Conservation (phyloP, 2,888 invertebrate genomes). For the Epinotia ramella region DNA sequence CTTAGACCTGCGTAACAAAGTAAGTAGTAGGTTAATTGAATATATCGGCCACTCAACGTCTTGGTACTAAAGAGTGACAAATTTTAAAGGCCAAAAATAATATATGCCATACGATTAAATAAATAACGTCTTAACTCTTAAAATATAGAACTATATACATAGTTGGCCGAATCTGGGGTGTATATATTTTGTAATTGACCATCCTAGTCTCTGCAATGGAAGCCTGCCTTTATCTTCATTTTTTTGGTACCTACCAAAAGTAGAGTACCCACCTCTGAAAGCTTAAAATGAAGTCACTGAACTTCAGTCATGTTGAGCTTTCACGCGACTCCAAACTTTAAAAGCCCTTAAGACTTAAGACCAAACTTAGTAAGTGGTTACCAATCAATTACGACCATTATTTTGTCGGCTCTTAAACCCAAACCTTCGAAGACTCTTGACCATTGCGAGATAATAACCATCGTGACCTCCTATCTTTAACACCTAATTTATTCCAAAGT, state of each 20-base stretch:
- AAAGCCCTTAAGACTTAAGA: conserved; percentile 5
- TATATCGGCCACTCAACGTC: not conserved
- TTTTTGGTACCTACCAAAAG: too few species aligned
- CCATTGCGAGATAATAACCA: conserved; percentile 11
- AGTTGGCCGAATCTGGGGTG: too few species aligned
- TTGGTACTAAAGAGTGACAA: too few species aligned
- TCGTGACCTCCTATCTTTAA: conserved; percentile 12
- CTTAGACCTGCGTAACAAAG: not conserved
- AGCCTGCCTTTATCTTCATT: not conserved
- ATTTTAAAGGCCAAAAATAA: too few species aligned
- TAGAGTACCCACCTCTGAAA: not conserved
- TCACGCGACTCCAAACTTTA: not conserved
- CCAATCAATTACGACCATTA: conserved; percentile 28
- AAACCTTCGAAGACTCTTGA: conserved; percentile 27
- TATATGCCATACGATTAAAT: too few species aligned
- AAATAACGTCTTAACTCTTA: too few species aligned
- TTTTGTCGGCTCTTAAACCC: conserved; percentile 28
- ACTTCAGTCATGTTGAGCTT: conserved; percentile 3
- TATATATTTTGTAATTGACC: too few species aligned
- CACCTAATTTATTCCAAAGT: not conserved
- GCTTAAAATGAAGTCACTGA: not conserved
- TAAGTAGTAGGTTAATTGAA: not conserved
- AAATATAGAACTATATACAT: too few species aligned
- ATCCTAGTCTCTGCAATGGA: not conserved
- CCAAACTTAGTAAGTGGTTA: conserved; percentile 33